These are phyloP conservation scores for Chascanopsetta lugubris DNA, from an alignment of 2,113 vertebrate species.

Conservation along the genomic window DNA sequence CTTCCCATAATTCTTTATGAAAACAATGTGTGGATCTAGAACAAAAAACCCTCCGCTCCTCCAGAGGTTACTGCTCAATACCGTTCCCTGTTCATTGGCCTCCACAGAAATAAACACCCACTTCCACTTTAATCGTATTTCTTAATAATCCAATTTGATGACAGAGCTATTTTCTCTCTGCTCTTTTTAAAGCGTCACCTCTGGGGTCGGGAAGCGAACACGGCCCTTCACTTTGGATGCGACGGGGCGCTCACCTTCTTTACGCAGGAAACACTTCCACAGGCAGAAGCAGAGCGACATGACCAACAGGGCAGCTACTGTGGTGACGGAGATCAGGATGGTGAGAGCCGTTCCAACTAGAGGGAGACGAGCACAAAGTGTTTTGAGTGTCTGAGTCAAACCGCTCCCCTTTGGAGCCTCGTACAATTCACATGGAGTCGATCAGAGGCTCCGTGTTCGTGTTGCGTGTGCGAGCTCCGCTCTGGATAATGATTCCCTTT, in stretches of 20 bases:
- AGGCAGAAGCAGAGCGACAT: slow-evolving; percentile 83
- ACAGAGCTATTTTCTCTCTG: too few relatives aligned
- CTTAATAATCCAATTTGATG: too few relatives aligned
- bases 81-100: not conserved
- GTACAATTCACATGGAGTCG: too few relatives aligned
- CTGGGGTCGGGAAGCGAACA: too few relatives aligned
- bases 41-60: not conserved
- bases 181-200: too few relatives aligned
- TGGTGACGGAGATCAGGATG: slow-evolving; percentile 84
- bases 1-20: slow-evolving; percentile 5
- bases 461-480: too few relatives aligned
- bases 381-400: too few relatives aligned
- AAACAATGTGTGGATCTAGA: not conserved
- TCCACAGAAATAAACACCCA: not conserved
- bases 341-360: slow-evolving; percentile 81
- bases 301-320: slow-evolving; percentile 80
- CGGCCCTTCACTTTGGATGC: too few relatives aligned
- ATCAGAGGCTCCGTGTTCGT: too few relatives aligned
- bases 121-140: not conserved
- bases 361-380: slow-evolving; percentile 13
- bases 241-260: slow-evolving; percentile 77
- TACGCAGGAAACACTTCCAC: slow-evolving; percentile 83
- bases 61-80: not conserved
- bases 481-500: too few relatives aligned
- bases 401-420: too few relatives aligned